Evolutionary conservation across 2,888 invertebrate species (phyloP).

Genomic region (Leptopilina drosophilae): DNA sequence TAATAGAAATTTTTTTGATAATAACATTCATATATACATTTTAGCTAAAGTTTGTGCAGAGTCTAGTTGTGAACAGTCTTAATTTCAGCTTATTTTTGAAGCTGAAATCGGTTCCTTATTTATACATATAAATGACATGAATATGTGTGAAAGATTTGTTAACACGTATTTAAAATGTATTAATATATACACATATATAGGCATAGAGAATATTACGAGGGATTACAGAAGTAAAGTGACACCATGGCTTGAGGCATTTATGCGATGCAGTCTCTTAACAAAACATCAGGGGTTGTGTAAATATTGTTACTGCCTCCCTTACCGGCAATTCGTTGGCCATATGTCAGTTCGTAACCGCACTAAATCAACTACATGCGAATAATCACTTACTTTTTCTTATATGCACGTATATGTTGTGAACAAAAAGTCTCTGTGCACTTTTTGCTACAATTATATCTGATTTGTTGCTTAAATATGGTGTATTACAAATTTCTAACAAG

Average conservation of each 20-base stretch:
- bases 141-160: neutral
- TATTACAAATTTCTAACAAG: neutral
- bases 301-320: conserved; percentile 75
- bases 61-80: too few relatives aligned
- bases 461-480: neutral
- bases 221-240: conserved; percentile 74
- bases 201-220: conserved; percentile 69
- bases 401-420: neutral
- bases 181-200: too few relatives aligned
- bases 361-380: conserved; percentile 46
- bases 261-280: conserved; percentile 74
- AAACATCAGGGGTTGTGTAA: conserved; percentile 75
- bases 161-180: neutral
- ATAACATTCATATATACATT: too few relatives aligned
- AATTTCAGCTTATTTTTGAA: too few relatives aligned
- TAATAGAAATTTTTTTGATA: too few relatives aligned
- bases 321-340: conserved; percentile 74
- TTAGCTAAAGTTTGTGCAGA: too few relatives aligned
- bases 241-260: conserved; percentile 66
- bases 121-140: too few relatives aligned
- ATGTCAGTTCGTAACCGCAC: conserved; percentile 69
- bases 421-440: too few relatives aligned
- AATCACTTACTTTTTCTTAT: conserved; percentile 46
- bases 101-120: too few relatives aligned
- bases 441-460: neutral